Evolutionary conservation across 1,140 invertebrate species (phyloP).

Genomic region (Drosophila parvula): DNA sequence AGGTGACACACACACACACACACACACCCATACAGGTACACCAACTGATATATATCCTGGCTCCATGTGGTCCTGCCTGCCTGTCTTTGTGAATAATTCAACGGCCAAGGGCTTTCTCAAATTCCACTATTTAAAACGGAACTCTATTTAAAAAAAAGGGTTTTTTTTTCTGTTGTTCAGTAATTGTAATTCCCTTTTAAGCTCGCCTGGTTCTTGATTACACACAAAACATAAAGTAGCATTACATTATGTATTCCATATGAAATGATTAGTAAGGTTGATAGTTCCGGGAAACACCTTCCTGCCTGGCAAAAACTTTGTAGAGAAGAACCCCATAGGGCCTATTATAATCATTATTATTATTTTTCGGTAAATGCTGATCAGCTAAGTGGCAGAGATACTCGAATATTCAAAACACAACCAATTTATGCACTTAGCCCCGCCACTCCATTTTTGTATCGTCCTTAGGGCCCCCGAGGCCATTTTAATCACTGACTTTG

Average conservation of each 20-base stretch:
- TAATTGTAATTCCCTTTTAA: no score
- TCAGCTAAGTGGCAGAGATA: slow-evolving; percentile 7
- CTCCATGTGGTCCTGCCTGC: neutral
- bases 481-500: slow-evolving; percentile 73
- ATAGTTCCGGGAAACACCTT: neutral
- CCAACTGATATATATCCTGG: slow-evolving; percentile 1
- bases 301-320: neutral
- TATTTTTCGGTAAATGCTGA: slow-evolving; percentile 13
- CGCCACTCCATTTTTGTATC: slow-evolving; percentile 16
- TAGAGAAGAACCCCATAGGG: neutral
- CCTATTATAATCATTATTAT: neutral
- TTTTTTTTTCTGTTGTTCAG: no score
- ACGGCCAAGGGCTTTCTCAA: neutral
- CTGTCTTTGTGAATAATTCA: neutral
- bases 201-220: neutral
- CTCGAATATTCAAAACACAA: slow-evolving; percentile 8
- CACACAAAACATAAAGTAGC: rapidly evolving
- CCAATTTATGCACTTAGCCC: slow-evolving; percentile 17
- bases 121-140: no score
- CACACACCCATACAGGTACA: neutral
- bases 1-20: slow-evolving; percentile 22
- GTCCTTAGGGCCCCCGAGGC: slow-evolving; percentile 28
- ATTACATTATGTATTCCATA: neutral
- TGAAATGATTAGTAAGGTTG: neutral
- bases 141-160: no score